Percentiles rank a stretch among this genome's conserved stretches.
Evolutionary conservation across 35 echinoderm and acorn worm species (phyloP).

Genomic region (Strongylocentrotus purpuratus): DNA sequence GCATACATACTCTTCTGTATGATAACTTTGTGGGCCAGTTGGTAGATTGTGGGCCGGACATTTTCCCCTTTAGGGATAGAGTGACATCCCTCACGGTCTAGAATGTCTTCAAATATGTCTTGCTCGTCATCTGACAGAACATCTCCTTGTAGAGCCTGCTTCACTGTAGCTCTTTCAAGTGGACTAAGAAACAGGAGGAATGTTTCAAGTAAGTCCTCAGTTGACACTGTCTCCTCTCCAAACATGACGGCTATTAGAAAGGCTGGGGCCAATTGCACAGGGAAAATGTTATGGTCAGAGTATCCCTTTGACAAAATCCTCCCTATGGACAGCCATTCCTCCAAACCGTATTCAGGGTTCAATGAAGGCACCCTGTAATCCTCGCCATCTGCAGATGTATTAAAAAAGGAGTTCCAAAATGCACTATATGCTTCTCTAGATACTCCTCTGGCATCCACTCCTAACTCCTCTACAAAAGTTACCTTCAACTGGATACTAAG

Average conservation of each 20-base stretch:
- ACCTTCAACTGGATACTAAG: background rate
- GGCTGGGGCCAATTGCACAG: constrained; percentile 33
- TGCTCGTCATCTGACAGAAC: background rate
- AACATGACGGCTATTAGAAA: constrained; percentile 45
- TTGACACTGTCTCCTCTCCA: constrained; percentile 29
- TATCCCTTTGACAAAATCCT: constrained; percentile 53
- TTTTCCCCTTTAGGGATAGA: constrained; percentile 37
- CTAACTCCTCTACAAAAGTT: constrained; percentile 44
- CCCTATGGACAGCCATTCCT: constrained; percentile 52
- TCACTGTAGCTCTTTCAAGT: background rate
- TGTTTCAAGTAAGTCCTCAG: constrained; percentile 34
- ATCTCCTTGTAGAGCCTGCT: constrained; percentile 39
- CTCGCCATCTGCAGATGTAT: constrained; percentile 28
- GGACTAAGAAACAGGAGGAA: constrained; percentile 27
- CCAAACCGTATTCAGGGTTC: constrained; percentile 3
- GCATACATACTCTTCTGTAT: constrained; percentile 1
- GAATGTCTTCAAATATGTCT: constrained; percentile 33
- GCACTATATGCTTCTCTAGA: constrained; percentile 57
- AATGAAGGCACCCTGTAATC: constrained; percentile 28
- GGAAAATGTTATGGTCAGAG: constrained; percentile 51
- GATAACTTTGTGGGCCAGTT: constrained; percentile 24
- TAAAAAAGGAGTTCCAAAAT: constrained; percentile 60
- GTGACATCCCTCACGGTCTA: constrained; percentile 11
- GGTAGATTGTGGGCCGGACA: background rate
- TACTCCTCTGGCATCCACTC: constrained; percentile 41